Conservation (phyloP, 2,113 vertebrate genomes). For the Daboia siamensis region DNA sequence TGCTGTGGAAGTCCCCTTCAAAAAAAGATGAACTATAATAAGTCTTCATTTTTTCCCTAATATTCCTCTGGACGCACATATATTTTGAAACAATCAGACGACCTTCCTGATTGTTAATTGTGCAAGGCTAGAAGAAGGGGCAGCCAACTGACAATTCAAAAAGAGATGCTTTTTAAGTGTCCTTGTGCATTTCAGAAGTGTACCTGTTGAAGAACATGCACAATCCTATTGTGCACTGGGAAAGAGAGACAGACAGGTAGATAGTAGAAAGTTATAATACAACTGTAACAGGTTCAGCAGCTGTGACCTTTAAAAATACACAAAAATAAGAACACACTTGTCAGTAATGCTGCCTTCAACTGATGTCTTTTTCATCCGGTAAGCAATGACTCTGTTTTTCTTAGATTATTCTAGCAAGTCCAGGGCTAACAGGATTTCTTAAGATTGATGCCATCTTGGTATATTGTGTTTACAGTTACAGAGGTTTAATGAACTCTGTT, state of each 20-base stretch:
- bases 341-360: background rate
- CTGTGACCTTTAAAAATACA: background rate
- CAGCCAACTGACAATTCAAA: background rate
- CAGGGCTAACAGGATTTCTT: constrained; percentile 6
- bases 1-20: background rate
- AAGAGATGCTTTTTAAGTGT: background rate
- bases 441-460: constrained; percentile 1
- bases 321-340: background rate
- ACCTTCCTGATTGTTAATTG: background rate
- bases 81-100: background rate
- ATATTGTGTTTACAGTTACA: constrained; percentile 30
- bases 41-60: background rate
- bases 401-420: background rate
- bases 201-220: background rate
- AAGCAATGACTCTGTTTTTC: constrained; percentile 10
- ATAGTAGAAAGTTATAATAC: background rate
- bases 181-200: background rate
- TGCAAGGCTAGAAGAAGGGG: background rate
- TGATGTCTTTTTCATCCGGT: constrained; percentile 8
- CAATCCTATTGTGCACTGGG: background rate
- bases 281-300: background rate
- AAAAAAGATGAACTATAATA: background rate
- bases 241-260: background rate
- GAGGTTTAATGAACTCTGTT: constrained; percentile 36
- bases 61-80: background rate